phyloP scores from a whole-genome alignment of 53 echinoderm and acorn worm species.

The Antedon mediterranea region DNA sequence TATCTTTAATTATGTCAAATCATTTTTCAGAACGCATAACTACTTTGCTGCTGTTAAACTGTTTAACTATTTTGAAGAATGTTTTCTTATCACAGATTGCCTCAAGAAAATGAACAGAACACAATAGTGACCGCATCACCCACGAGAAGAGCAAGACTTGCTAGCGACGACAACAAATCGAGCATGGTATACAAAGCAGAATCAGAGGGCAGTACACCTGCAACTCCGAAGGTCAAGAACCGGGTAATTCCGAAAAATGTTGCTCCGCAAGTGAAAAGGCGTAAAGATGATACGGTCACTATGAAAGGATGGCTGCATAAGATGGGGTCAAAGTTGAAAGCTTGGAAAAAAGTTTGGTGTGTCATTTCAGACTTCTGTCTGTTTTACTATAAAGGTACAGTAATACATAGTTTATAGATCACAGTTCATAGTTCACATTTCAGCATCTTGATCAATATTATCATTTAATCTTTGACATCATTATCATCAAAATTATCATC shows the following conservation, averaged over 20 bases:
- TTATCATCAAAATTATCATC: neutral
- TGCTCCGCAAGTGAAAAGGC: conserved; percentile 21
- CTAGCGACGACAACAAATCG: neutral
- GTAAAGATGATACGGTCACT: conserved; percentile 17
- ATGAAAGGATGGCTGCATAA: conserved; percentile 84
- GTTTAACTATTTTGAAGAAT: too few relatives aligned
- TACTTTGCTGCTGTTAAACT: too few relatives aligned
- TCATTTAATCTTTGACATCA: neutral
- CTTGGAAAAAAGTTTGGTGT: conserved; percentile 84
- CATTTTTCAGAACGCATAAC: too few relatives aligned
- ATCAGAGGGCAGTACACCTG: neutral
- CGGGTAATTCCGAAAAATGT: conserved; percentile 9
- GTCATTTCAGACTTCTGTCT: conserved; percentile 80
- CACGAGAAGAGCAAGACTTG: neutral
- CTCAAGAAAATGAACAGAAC: neutral
- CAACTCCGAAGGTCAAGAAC: conserved; percentile 14
- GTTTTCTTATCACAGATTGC: too few relatives aligned
- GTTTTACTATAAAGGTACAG: conserved; percentile 90
- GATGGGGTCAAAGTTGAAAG: conserved; percentile 41
- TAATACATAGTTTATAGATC: conserved; percentile 1
- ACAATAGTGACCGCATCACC: neutral
- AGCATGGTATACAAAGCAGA: neutral
- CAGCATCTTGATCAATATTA: too few relatives aligned
- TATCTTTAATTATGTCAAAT: too few relatives aligned
- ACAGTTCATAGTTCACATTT: too few relatives aligned